Conservation (phyloP, 2,113 vertebrate genomes). For the Eulacestoma nigropectus region DNA sequence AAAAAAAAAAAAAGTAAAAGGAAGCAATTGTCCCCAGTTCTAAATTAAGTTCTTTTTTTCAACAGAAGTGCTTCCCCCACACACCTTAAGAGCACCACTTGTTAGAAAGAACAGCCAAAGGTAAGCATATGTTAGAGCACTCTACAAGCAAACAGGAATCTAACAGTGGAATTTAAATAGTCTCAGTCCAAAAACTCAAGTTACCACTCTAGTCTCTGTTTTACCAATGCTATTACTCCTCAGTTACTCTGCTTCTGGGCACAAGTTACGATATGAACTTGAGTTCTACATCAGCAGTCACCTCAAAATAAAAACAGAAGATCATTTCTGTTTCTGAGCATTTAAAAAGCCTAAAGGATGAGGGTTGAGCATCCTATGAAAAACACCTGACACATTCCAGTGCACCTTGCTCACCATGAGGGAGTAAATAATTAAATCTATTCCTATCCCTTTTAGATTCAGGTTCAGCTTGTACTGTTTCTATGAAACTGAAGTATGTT, state of each 20-base stretch:
- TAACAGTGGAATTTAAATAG: background rate
- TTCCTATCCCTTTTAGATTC: background rate
- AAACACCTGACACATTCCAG: background rate
- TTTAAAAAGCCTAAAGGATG: background rate
- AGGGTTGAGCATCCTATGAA: background rate
- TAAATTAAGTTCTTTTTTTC: background rate
- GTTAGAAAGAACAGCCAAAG: background rate
- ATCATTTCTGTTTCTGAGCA: background rate
- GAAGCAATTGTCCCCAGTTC: background rate
- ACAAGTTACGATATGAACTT: background rate
- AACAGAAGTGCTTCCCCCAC: background rate
- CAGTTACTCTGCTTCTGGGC: background rate
- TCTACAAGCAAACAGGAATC: background rate
- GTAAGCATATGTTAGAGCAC: background rate
- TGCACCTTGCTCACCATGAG: accelerated
- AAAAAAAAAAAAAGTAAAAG: background rate
- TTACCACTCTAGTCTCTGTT: background rate
- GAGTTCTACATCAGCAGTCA: background rate
- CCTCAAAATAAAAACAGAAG: background rate
- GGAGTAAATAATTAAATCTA: background rate
- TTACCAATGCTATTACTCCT: background rate
- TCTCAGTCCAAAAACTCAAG: background rate
- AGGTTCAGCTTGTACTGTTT: background rate
- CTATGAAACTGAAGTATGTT: background rate
- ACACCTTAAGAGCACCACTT: background rate